Conservation (phyloP, 2,888 invertebrate species). For the Oligia strigilis region DNA sequence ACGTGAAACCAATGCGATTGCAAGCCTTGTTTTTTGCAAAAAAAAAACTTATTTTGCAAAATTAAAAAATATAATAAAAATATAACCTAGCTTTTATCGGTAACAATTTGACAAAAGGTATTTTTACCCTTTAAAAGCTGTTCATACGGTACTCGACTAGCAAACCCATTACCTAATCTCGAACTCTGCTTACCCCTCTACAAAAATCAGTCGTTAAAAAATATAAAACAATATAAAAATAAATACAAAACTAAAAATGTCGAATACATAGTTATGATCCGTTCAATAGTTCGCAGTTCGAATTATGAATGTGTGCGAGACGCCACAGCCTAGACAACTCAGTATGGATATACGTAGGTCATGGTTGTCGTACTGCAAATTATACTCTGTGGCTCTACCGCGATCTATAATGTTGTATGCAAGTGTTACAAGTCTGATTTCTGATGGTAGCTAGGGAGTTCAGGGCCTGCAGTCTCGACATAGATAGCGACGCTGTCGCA, state of each 20-base stretch:
- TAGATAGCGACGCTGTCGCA: too few relatives aligned
- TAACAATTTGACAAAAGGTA: background rate
- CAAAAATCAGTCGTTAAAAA: background rate
- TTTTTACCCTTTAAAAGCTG: background rate
- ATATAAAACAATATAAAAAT: background rate
- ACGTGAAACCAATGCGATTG: background rate
- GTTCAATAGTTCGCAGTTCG: slow-evolving; percentile 5
- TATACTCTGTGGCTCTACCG: slow-evolving; percentile 27
- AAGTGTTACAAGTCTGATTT: slow-evolving; percentile 7
- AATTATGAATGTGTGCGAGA: slow-evolving; percentile 38
- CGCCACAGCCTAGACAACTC: slow-evolving; percentile 54
- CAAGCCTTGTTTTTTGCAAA: background rate
- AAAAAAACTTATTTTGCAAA: background rate
- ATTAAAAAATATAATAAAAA: background rate
- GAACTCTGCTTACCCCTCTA: background rate
- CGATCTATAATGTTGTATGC: slow-evolving; percentile 36
- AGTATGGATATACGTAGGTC: slow-evolving; percentile 41
- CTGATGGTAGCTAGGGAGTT: background rate
- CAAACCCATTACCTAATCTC: background rate
- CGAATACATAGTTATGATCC: slow-evolving; percentile 53
- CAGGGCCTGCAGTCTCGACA: too few relatives aligned
- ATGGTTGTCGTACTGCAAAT: slow-evolving; percentile 44
- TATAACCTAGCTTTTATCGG: background rate
- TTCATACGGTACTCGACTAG: background rate
- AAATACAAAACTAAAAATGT: slow-evolving; percentile 31